These are phyloP conservation scores for Caenorhabditis drosophilae DNA, from an alignment of 2,888 invertebrate genomes.

Conservation along the genomic window DNA sequence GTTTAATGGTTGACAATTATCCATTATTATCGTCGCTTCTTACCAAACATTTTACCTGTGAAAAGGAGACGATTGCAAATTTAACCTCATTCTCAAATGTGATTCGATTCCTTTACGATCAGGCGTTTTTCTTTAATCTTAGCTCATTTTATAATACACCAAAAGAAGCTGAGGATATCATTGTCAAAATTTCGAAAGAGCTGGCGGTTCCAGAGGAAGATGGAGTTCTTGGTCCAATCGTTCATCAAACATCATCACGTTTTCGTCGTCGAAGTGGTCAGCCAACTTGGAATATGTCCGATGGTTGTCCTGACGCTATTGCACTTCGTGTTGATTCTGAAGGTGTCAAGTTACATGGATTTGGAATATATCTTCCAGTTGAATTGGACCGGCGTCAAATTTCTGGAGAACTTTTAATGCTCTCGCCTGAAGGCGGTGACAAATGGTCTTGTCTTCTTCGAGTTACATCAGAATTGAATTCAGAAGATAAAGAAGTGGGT, in stretches of 20 bases:
- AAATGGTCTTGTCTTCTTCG: constrained; percentile 29
- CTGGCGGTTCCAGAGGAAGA: constrained; percentile 73
- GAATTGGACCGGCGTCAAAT: constrained; percentile 35
- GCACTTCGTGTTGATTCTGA: constrained; percentile 79
- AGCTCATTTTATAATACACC: constrained; percentile 18
- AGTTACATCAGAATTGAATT: constrained; percentile 18
- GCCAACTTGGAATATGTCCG: constrained; percentile 94
- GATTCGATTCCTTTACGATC: constrained; percentile 60
- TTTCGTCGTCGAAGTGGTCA: constrained; percentile 88
- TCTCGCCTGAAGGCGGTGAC: constrained; percentile 29
- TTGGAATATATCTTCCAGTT: constrained; percentile 40
- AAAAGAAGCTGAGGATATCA: constrained; percentile 46
- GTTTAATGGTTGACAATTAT: constrained; percentile 17
- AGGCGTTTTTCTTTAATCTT: constrained; percentile 40
- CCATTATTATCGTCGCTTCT: constrained; percentile 79
- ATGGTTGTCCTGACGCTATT: constrained; percentile 93
- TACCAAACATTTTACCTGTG: constrained; percentile 76
- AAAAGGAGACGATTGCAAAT: constrained; percentile 24
- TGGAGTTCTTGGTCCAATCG: constrained; percentile 31
- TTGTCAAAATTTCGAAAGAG: constrained; percentile 76
- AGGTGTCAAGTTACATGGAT: constrained; percentile 83
- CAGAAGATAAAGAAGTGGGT: constrained; percentile 38
- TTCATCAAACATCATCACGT: constrained; percentile 73
- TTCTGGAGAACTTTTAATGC: constrained; percentile 25
- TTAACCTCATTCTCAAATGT: constrained; percentile 54